Conservation (phyloP, 2,113 vertebrate genomes). For the Anguilla japonica region DNA sequence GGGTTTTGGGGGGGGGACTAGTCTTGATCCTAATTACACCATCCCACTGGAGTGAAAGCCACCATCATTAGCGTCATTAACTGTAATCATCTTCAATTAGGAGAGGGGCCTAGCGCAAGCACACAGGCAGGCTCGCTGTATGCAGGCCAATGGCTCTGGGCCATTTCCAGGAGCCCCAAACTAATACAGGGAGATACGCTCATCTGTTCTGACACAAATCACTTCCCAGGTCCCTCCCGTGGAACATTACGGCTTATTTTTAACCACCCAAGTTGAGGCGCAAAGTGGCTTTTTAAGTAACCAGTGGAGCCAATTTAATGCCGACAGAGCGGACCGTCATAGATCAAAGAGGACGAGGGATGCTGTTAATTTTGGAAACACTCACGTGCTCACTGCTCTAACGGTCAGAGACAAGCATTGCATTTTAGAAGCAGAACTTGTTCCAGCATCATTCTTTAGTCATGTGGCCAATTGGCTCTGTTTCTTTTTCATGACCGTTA, state of each 20-base stretch:
- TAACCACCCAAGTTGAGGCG: neutral
- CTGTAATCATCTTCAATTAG: constrained; percentile 81
- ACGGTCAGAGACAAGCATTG: neutral
- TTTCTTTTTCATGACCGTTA: too few species aligned
- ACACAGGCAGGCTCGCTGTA: constrained; percentile 27
- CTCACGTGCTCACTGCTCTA: neutral
- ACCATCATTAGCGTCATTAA: constrained; percentile 84
- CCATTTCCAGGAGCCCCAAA: neutral
- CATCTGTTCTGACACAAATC: neutral
- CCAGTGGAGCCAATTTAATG: neutral
- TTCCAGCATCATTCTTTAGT: neutral
- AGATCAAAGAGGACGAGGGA: neutral
- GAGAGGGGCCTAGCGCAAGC: constrained; percentile 58
- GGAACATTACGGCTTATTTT: neutral
- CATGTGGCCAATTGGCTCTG: too few species aligned
- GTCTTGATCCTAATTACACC: constrained; percentile 81
- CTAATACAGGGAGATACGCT: neutral
- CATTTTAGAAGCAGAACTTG: neutral
- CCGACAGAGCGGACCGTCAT: neutral
- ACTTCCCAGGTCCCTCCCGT: neutral
- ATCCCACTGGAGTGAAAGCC: constrained; percentile 77
- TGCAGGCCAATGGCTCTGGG: neutral
- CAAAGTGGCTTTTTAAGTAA: neutral
- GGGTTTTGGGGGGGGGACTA: constrained; percentile 58
- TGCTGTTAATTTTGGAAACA: neutral